Conservation (phyloP, 2,888 invertebrate genomes). For the Xylota sylvarum region DNA sequence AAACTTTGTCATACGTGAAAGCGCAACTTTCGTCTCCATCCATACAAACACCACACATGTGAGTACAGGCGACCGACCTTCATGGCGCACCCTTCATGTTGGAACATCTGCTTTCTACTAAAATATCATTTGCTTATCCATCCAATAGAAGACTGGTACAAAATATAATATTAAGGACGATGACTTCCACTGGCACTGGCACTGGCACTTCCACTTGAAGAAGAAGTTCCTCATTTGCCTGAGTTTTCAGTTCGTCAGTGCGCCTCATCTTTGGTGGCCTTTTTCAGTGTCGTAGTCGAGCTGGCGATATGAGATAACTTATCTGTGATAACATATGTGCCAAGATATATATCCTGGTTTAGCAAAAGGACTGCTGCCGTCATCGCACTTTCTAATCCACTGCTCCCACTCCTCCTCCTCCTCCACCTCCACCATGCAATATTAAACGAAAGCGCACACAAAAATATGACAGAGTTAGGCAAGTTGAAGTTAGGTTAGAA, state of each 20-base stretch:
- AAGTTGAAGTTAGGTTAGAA: constrained; percentile 44
- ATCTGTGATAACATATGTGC: constrained; percentile 65
- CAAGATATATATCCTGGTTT: constrained; percentile 56
- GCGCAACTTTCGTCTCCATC: constrained; percentile 67
- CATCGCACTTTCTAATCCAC: constrained; percentile 36
- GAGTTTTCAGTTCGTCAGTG: constrained; percentile 33
- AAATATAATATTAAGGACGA: constrained; percentile 62
- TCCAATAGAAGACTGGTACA: constrained; percentile 55
- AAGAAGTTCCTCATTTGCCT: constrained; percentile 49
- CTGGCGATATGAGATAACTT: constrained; percentile 66
- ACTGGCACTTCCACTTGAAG: constrained; percentile 14
- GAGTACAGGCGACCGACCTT: constrained; percentile 15
- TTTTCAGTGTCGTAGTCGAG: constrained; percentile 27
- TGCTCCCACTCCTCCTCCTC: too few relatives aligned
- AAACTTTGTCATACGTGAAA: constrained; percentile 77
- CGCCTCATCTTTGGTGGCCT: constrained; percentile 45
- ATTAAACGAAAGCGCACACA: constrained; percentile 51
- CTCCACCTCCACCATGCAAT: constrained; percentile 17
- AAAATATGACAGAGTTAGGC: constrained; percentile 56
- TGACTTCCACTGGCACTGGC: constrained; percentile 36
- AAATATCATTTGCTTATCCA: constrained; percentile 77
- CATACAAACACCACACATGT: constrained; percentile 7
- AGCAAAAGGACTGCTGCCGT: constrained; percentile 2
- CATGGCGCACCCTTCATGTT: constrained; percentile 18
- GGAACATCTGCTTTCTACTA: constrained; percentile 69